Conservation (phyloP, 2,888 invertebrate genomes). For the Maniola hyperantus region DNA sequence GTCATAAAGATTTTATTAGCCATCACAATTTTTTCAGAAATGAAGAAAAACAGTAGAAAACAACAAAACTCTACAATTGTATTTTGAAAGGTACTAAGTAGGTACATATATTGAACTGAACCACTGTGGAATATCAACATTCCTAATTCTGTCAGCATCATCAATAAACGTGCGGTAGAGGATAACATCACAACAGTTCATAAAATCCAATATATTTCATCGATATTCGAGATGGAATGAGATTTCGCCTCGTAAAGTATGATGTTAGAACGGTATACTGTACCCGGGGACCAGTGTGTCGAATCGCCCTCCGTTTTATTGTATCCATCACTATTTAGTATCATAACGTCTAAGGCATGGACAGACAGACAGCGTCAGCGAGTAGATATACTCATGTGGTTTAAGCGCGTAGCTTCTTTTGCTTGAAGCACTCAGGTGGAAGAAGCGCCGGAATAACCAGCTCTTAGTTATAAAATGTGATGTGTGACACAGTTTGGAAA, state of each 20-base stretch:
- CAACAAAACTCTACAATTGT: too few relatives aligned
- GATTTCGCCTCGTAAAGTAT: conserved; percentile 19
- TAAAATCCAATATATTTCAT: conserved; percentile 17
- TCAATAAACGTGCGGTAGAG: background rate
- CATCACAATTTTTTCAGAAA: too few relatives aligned
- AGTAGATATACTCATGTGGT: too few relatives aligned
- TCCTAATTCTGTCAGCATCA: background rate
- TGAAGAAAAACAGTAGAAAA: too few relatives aligned
- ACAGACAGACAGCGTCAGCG: too few relatives aligned
- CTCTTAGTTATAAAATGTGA: too few relatives aligned
- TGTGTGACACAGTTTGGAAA: too few relatives aligned
- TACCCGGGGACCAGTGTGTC: conserved; percentile 6
- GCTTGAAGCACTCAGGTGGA: too few relatives aligned
- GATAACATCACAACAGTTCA: conserved; percentile 21
- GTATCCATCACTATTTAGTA: conserved; percentile 4
- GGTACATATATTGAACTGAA: background rate
- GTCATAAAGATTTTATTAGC: too few relatives aligned
- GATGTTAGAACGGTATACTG: conserved; percentile 18
- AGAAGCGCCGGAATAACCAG: too few relatives aligned
- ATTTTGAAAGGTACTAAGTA: background rate
- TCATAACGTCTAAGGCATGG: too few relatives aligned
- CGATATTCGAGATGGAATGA: conserved; percentile 15
- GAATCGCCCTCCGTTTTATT: conserved; percentile 27
- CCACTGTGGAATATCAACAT: background rate
- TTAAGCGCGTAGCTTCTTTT: too few relatives aligned